phyloP scores from a whole-genome alignment of 1,140 invertebrate genomes.

The Harpegnathos saltator region DNA sequence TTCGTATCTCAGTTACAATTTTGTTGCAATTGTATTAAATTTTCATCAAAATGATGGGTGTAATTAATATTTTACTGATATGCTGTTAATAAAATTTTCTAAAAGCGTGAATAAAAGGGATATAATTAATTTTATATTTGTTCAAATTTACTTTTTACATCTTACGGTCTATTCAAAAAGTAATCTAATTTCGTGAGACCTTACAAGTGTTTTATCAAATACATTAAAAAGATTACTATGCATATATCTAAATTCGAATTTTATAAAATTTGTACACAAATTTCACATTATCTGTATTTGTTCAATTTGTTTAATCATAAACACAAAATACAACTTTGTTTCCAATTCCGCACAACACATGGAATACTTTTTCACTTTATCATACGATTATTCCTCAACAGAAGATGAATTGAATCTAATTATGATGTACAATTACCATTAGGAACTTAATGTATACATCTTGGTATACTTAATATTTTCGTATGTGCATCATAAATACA shows the following conservation, averaged over 20 bases:
- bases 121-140: conserved; percentile 22
- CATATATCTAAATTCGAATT: conserved; percentile 50
- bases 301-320: conserved; percentile 25
- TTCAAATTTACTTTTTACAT: conserved; percentile 11
- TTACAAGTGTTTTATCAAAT: conserved; percentile 46
- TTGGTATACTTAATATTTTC: conserved; percentile 1
- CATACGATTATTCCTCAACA: background rate
- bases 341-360: background rate
- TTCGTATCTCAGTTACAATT: background rate
- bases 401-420: background rate
- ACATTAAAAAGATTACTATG: conserved; percentile 5
- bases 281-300: background rate
- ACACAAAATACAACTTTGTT: background rate
- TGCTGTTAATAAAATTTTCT: background rate
- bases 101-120: background rate
- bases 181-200: conserved; percentile 19
- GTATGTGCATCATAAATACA: conserved; percentile 19
- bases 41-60: conserved; percentile 15
- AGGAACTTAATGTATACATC: conserved; percentile 60
- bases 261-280: conserved; percentile 45
- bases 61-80: conserved; percentile 20
- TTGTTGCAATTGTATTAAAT: background rate
- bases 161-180: conserved; percentile 40
- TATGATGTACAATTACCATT: conserved; percentile 47
- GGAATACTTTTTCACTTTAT: conserved; percentile 1